These are phyloP conservation scores for Poicephalus gulielmi DNA, from an alignment of 2,113 vertebrate species.

Conservation along the genomic window DNA sequence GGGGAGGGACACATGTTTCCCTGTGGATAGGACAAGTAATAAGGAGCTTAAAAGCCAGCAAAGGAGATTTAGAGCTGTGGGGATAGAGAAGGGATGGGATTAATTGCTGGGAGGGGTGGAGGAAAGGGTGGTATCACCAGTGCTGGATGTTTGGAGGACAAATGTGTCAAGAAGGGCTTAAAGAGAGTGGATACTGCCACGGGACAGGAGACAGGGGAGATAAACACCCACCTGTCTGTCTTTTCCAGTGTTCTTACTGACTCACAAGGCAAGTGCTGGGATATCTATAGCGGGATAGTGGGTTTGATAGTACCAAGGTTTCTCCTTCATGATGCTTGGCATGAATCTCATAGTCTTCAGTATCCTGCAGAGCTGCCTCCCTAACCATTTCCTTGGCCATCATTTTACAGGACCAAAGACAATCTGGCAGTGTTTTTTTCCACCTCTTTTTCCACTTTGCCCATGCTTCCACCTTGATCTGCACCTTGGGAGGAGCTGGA, in stretches of 20 bases:
- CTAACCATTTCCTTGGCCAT: neutral
- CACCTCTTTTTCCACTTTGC: neutral
- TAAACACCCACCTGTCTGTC: neutral
- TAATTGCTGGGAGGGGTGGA: slow-evolving; percentile 6
- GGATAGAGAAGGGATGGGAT: slow-evolving; percentile 53
- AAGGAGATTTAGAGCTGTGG: slow-evolving; percentile 65
- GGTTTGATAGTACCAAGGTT: accelerated
- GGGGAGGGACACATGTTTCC: slow-evolving; percentile 48
- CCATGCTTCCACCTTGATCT: neutral
- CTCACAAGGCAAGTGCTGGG: neutral
- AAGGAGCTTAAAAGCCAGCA: slow-evolving; percentile 57
- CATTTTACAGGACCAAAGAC: neutral
- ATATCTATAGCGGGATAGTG: accelerated
- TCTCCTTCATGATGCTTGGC: neutral
- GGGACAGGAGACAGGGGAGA: neutral
- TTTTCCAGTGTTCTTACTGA: neutral
- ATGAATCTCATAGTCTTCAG: accelerated
- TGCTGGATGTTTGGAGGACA: slow-evolving; percentile 52
- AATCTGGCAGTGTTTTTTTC: neutral
- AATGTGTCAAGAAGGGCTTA: slow-evolving; percentile 56
- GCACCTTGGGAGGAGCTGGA: neutral
- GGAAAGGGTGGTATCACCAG: slow-evolving; percentile 11
- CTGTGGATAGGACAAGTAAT: slow-evolving; percentile 58
- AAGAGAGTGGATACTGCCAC: neutral
- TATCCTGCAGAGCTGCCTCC: neutral